These are phyloP conservation scores for Chlamydotis undulata DNA, from an alignment of 2,113 vertebrate species.

Conservation along the genomic window DNA sequence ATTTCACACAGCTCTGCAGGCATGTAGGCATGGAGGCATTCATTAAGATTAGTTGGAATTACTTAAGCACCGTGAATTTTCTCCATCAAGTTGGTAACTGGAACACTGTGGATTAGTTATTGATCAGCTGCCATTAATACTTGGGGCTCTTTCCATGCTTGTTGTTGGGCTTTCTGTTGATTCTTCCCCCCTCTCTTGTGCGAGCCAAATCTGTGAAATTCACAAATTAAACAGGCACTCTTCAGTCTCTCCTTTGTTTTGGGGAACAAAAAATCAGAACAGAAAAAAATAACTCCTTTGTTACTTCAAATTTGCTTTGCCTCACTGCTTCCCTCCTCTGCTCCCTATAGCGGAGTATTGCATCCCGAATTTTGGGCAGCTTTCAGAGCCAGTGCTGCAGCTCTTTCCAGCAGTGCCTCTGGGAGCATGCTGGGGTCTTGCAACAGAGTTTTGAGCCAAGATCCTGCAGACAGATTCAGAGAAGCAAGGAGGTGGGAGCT, in stretches of 20 bases:
- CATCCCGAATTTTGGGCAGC: not conserved
- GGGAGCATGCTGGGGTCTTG: accelerated
- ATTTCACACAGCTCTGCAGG: slow-evolving; percentile 74
- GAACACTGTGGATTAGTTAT: slow-evolving; percentile 75
- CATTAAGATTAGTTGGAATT: slow-evolving; percentile 77
- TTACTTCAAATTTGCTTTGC: slow-evolving; percentile 7
- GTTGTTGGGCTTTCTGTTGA: slow-evolving; percentile 59
- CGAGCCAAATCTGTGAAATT: slow-evolving; percentile 62
- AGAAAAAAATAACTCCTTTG: slow-evolving; percentile 33
- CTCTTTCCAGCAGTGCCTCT: not conserved
- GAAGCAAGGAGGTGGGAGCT: not conserved
- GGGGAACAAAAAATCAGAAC: slow-evolving; percentile 11
- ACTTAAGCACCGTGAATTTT: slow-evolving; percentile 73
- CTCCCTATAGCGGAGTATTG: not conserved
- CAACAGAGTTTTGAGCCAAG: not conserved
- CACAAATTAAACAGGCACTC: slow-evolving; percentile 49
- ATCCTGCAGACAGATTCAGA: not conserved
- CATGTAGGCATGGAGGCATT: slow-evolving; percentile 67
- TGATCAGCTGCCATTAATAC: slow-evolving; percentile 75
- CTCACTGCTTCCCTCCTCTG: not conserved
- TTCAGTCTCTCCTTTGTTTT: slow-evolving; percentile 61
- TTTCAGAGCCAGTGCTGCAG: not conserved
- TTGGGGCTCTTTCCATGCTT: slow-evolving; percentile 68
- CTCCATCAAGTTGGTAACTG: slow-evolving; percentile 69
- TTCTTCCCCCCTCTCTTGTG: slow-evolving; percentile 38